Evolutionary conservation across 23 tunicate species (phyloP).

Genomic region (Styela plicata): DNA sequence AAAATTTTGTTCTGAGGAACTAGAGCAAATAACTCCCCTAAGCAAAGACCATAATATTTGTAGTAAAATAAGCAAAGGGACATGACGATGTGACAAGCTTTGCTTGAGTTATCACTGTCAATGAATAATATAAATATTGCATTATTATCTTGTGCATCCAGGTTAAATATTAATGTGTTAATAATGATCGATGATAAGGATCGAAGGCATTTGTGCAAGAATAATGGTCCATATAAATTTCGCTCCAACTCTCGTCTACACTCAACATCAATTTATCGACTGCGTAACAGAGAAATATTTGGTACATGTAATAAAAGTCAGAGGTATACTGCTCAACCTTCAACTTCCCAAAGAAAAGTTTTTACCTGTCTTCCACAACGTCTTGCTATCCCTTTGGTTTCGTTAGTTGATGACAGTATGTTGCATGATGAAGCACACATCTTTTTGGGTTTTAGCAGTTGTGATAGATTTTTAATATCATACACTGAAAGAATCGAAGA

Average conservation of each 20-base stretch:
- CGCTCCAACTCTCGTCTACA: neutral
- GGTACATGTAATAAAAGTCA: neutral
- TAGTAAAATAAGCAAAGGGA: too few species aligned
- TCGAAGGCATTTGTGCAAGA: too few species aligned
- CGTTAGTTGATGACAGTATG: conserved; percentile 39
- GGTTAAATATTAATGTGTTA: too few species aligned
- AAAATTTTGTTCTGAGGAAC: too few species aligned
- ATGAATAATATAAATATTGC: too few species aligned
- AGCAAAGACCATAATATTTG: too few species aligned
- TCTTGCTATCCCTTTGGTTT: conserved; percentile 48
- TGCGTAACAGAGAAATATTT: neutral
- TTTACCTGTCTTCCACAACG: conserved; percentile 37
- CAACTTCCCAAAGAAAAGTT: neutral
- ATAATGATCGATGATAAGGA: too few species aligned
- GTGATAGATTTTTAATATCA: conserved; percentile 64
- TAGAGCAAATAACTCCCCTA: too few species aligned
- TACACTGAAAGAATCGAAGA: conserved; percentile 79
- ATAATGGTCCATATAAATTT: neutral
- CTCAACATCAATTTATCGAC: neutral
- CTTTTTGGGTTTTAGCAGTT: conserved; percentile 76
- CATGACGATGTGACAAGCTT: too few species aligned
- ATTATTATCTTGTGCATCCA: too few species aligned
- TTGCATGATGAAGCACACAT: conserved; percentile 83
- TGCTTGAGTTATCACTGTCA: too few species aligned
- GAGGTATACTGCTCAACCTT: neutral